Evolutionary conservation across 2,113 vertebrate genomes (phyloP).

Genomic region (Brienomyrus longianalis): DNA sequence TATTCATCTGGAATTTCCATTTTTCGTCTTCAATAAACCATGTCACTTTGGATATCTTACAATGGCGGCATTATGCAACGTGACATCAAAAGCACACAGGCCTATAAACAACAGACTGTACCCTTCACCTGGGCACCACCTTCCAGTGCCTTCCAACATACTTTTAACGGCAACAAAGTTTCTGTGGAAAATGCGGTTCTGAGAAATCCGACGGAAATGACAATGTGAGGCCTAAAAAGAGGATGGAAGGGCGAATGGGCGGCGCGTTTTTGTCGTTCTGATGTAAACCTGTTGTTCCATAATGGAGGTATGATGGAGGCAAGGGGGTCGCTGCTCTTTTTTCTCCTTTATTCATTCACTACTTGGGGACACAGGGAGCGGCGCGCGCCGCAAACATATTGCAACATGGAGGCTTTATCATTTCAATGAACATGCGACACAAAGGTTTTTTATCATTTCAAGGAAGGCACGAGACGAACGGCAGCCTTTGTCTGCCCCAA

Average conservation of each 20-base stretch:
- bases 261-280: neutral
- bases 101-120: neutral
- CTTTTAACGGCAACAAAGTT: neutral
- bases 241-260: neutral
- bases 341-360: neutral
- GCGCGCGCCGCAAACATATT: neutral
- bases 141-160: neutral
- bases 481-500: neutral
- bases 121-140: neutral
- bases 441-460: neutral
- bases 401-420: slow-evolving; percentile 1
- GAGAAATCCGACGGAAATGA: neutral
- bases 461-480: slow-evolving; percentile 10
- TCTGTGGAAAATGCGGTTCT: neutral
- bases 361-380: neutral
- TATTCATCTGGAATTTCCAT: slow-evolving; percentile 13
- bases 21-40: neutral
- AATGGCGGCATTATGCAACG: neutral
- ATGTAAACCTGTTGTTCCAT: neutral
- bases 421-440: slow-evolving; percentile 4
- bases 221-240: neutral
- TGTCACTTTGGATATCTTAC: neutral
- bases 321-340: neutral
- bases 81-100: neutral
- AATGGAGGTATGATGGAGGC: neutral